Evolutionary conservation across 2,888 invertebrate genomes (phyloP).

Genomic region (Glaucopsyche alexis): DNA sequence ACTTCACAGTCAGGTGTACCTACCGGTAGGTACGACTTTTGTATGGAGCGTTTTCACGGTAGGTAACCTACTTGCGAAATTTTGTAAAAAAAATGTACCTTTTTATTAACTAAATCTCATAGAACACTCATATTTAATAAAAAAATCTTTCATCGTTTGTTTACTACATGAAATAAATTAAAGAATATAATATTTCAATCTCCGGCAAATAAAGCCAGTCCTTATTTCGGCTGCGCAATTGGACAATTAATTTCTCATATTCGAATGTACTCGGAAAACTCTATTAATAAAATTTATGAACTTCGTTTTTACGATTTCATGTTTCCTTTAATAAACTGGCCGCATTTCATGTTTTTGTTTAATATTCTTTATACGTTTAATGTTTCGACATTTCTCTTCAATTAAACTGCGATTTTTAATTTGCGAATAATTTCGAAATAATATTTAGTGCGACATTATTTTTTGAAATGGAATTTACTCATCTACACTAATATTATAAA

Average conservation of each 20-base stretch:
- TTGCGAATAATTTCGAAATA: neutral
- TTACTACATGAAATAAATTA: neutral
- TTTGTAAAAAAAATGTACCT: too few relatives aligned
- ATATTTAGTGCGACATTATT: neutral
- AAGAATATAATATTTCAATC: neutral
- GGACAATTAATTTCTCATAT: slow-evolving; percentile 23
- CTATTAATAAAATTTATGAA: slow-evolving; percentile 25
- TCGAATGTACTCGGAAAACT: neutral
- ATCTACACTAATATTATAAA: too few relatives aligned
- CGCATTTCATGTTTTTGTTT: neutral
- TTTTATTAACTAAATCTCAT: too few relatives aligned
- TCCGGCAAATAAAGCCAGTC: neutral
- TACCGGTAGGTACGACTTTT: too few relatives aligned
- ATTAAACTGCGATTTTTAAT: neutral
- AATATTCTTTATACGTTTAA: neutral
- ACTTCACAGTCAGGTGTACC: too few relatives aligned
- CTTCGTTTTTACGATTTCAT: slow-evolving; percentile 11
- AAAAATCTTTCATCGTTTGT: neutral
- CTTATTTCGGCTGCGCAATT: neutral
- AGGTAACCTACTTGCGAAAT: too few relatives aligned
- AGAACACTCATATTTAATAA: too few relatives aligned
- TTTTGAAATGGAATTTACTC: neutral
- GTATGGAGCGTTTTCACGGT: too few relatives aligned
- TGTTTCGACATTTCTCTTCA: neutral
- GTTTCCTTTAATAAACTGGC: neutral